Evolutionary conservation across 2,113 vertebrate genomes (phyloP).

Genomic region (Nothobranchius furzeri): DNA sequence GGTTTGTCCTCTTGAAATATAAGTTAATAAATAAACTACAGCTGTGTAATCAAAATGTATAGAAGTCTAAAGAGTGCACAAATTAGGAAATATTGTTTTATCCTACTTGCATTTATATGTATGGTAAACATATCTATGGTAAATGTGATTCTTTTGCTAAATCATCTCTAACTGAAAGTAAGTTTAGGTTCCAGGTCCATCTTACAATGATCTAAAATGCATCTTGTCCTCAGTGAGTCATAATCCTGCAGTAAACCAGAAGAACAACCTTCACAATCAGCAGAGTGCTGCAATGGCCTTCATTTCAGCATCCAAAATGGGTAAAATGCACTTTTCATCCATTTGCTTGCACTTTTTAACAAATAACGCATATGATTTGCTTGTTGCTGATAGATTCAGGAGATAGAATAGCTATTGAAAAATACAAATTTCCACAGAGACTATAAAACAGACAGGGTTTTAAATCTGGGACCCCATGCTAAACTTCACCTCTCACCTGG

Average conservation of each 20-base stretch:
- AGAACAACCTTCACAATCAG: not conserved
- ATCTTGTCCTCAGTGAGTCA: not conserved
- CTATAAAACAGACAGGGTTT: too few relatives aligned
- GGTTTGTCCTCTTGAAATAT: too few relatives aligned
- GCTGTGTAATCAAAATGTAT: too few relatives aligned
- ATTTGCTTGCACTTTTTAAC: not conserved
- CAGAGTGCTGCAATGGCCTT: not conserved
- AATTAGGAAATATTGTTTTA: too few relatives aligned
- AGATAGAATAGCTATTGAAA: not conserved
- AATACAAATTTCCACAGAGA: too few relatives aligned
- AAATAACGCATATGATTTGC: not conserved
- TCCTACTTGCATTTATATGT: too few relatives aligned
- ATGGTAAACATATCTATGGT: too few relatives aligned
- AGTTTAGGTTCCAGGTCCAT: not conserved
- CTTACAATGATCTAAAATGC: not conserved
- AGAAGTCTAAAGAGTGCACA: too few relatives aligned
- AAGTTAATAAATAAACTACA: too few relatives aligned
- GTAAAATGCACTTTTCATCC: not conserved
- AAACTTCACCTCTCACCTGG: too few relatives aligned
- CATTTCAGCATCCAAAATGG: not conserved
- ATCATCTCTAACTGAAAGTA: not conserved
- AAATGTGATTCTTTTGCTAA: too few relatives aligned
- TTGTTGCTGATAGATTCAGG: not conserved
- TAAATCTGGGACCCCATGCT: too few relatives aligned
- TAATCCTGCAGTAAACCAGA: conserved; percentile 5